phyloP scores from a whole-genome alignment of 2,797 vertebrate genomes.

The Epinephelus coioides region DNA sequence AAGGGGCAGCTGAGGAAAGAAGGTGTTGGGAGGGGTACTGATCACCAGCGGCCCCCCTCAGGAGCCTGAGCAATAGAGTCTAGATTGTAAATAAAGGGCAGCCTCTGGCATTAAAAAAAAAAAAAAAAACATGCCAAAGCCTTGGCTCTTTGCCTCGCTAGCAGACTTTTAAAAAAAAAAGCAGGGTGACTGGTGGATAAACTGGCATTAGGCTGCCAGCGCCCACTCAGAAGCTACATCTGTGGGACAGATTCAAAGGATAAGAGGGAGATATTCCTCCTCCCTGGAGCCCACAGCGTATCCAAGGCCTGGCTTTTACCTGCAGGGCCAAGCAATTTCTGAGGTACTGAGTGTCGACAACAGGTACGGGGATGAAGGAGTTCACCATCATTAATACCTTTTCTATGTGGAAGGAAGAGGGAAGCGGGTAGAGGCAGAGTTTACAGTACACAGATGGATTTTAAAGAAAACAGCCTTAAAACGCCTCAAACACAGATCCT shows the following conservation, averaged over 20 bases:
- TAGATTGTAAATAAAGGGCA: constrained; percentile 58
- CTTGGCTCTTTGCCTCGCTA: constrained; percentile 39
- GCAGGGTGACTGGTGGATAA: constrained; percentile 45
- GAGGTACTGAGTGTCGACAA: constrained; percentile 24
- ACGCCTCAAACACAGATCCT: neutral
- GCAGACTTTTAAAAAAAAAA: constrained; percentile 10
- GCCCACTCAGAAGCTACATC: constrained; percentile 57
- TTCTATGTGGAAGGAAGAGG: neutral
- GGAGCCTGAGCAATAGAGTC: constrained; percentile 42
- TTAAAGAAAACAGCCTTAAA: constrained; percentile 1
- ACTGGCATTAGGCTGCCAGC: constrained; percentile 55
- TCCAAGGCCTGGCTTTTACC: constrained; percentile 38
- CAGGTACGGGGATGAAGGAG: constrained; percentile 37
- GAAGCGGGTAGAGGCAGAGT: neutral
- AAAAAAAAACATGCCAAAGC: constrained; percentile 20
- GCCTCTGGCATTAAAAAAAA: constrained; percentile 38
- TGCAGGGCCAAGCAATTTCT: constrained; percentile 41
- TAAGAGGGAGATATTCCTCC: constrained; percentile 36
- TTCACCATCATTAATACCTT: constrained; percentile 36
- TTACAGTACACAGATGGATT: neutral
- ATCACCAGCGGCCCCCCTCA: constrained; percentile 11
- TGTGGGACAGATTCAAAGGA: constrained; percentile 59
- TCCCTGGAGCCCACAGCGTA: constrained; percentile 24
- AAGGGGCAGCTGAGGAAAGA: neutral
- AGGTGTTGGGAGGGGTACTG: constrained; percentile 9